Base-by-base conservation (phyloP, 1,140 invertebrate genomes). In the Coboldia fuscipes region DNA sequence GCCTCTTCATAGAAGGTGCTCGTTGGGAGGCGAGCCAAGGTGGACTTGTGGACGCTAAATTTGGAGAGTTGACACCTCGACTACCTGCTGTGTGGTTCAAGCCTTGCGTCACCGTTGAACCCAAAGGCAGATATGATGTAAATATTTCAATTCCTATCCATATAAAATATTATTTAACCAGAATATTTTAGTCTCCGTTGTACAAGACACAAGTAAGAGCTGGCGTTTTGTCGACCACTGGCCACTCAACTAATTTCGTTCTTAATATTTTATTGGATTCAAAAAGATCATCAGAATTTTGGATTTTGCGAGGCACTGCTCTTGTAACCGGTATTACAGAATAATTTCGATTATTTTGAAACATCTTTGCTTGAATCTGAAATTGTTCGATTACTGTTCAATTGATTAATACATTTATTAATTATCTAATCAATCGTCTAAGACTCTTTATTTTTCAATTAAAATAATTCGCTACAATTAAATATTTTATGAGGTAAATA, bases 211-310 rank as follows among this genome's bases (percentile, higher is more conserved):
- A 76, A n/a, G 64, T 74, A 28, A 57, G 83, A 34, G 81, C 81
- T 19, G 83, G 83, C 28, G 68, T 72, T 2, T 60, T 89, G 5
- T 85, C 81, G 16, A 88, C 83, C 0, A 88, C 81, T 4, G 83
- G 84, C 2, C 81, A 85, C 47, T 86, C 81, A 34, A 86, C 83
- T 2, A 89, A 88, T 58, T 88, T 84, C 52, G 77, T 90, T 5
- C 63, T 86, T 5, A 59, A 76, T n/a, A 68, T 85, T 1, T 55
- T 83, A 20, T 46, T 90, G 30, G 70, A 72, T 5, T 68, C 75
- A 2, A 41, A 55, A 12, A 54, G 62, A 37, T 45, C 56, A 8
- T 61, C 70, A 38, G 68, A 73, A 37, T 83, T 78, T 46, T 90
- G 84, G 83, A 84, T 88, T 39, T 64, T 81, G 20, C 76, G 78